Conservation (phyloP, 2,888 invertebrate genomes). For the Torymus aiolomorphi region DNA sequence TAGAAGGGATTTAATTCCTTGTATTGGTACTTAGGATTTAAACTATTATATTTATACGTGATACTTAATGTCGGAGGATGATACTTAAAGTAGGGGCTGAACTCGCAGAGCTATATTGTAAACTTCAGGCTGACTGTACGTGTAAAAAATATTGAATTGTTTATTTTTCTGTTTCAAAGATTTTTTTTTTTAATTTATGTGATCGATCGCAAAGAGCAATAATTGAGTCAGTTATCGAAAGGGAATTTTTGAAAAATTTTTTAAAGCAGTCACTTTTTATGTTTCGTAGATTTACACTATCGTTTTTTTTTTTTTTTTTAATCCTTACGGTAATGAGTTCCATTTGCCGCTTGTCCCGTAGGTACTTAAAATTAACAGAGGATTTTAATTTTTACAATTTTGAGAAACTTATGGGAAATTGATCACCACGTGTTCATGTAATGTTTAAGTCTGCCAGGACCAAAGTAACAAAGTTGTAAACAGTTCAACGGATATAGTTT, state of each 20-base stretch:
- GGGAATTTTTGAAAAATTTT: constrained; percentile 14
- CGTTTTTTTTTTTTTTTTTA: constrained; percentile 18
- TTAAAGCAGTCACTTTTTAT: constrained; percentile 16
- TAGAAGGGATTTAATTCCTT: background rate
- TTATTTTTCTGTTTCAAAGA: constrained; percentile 23
- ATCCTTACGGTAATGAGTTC: constrained; percentile 26
- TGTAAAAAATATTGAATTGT: constrained; percentile 30
- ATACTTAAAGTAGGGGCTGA: constrained; percentile 18
- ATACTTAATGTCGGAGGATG: too few relatives aligned
- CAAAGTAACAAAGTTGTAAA: constrained; percentile 55
- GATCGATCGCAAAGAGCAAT: constrained; percentile 33
- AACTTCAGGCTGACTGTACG: constrained; percentile 38
- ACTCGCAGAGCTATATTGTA: constrained; percentile 24
- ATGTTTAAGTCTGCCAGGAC: constrained; percentile 53
- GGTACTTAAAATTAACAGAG: constrained; percentile 34
- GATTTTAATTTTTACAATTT: constrained; percentile 40
- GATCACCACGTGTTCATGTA: constrained; percentile 53
- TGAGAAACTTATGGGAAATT: constrained; percentile 30
- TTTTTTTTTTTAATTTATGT: constrained; percentile 48
- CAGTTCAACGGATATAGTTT: constrained; percentile 36
- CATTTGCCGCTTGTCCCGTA: constrained; percentile 27
- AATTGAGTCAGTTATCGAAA: constrained; percentile 52
- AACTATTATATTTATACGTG: too few relatives aligned
- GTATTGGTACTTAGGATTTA: background rate
- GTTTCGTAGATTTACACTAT: background rate